phyloP scores from a whole-genome alignment of 2,113 vertebrate species.

The Urocitellus parryii region DNA sequence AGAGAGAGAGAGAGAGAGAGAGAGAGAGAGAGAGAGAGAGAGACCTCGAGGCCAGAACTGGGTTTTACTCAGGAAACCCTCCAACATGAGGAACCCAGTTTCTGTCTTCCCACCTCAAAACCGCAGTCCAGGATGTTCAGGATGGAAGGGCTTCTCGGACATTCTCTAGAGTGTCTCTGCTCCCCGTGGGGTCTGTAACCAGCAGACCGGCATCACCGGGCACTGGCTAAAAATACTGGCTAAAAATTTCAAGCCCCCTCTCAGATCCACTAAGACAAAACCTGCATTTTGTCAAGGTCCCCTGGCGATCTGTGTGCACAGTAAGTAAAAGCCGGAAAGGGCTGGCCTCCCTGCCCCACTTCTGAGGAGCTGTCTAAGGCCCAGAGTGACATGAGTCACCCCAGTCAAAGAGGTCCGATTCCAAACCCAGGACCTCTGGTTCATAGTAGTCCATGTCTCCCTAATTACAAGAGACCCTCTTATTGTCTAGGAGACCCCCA shows the following conservation, averaged over 20 bases:
- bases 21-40: background rate
- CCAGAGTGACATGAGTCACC: background rate
- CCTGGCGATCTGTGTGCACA: accelerated
- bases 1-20: too few relatives aligned
- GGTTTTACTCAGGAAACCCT: background rate
- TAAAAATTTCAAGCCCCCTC: background rate
- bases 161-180: background rate
- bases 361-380: background rate
- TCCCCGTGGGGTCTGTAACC: accelerated
- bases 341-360: background rate
- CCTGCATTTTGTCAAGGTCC: background rate
- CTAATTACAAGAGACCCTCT: background rate
- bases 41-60: background rate
- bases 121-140: background rate
- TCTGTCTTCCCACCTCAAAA: background rate
- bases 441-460: background rate
- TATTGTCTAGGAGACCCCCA: background rate
- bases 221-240: background rate
- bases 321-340: background rate
- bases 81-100: background rate
- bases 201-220: background rate
- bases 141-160: background rate
- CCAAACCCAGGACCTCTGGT: background rate
- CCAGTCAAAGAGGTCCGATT: background rate
- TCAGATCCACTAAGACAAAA: background rate